Evolutionary conservation across 2,113 vertebrate species (phyloP).

Genomic region (Cariama cristata): DNA sequence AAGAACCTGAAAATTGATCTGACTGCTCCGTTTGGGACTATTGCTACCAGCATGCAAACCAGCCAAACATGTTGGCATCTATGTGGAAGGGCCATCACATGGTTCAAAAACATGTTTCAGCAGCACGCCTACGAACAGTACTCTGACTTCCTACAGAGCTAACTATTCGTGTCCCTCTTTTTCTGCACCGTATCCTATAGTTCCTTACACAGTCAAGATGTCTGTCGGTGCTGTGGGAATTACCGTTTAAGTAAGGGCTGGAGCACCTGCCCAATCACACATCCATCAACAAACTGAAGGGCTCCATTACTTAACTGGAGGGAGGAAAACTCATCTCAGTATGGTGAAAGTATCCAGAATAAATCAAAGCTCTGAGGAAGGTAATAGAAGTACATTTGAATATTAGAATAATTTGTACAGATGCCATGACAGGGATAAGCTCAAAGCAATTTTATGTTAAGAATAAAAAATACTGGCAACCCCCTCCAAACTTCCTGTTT

Average conservation of each 20-base stretch:
- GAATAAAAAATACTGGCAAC: not conserved
- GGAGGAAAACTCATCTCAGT: not conserved
- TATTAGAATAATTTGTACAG: not conserved
- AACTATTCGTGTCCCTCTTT: too few species aligned
- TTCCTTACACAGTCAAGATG: too few species aligned
- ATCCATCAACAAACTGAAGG: not conserved
- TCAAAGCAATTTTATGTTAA: not conserved
- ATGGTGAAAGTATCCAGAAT: not conserved
- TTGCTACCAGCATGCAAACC: not conserved
- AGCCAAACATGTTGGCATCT: not conserved
- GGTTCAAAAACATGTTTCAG: not conserved
- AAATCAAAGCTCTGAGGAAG: not conserved
- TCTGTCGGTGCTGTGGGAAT: not conserved
- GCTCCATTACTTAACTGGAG: not conserved
- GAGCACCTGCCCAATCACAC: not conserved
- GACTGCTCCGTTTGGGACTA: not conserved
- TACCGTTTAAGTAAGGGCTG: not conserved
- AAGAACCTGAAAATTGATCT: not conserved
- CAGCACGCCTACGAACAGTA: rapidly evolving
- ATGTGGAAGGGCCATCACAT: rapidly evolving
- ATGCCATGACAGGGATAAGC: not conserved
- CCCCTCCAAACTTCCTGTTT: not conserved
- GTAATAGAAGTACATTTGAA: not conserved
- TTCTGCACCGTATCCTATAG: not conserved
- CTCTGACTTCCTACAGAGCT: too few species aligned